Evolutionary conservation across 2,888 invertebrate species (phyloP), one percentile per base, ranked within the genome.

Genomic region (Boloria selene): DNA sequence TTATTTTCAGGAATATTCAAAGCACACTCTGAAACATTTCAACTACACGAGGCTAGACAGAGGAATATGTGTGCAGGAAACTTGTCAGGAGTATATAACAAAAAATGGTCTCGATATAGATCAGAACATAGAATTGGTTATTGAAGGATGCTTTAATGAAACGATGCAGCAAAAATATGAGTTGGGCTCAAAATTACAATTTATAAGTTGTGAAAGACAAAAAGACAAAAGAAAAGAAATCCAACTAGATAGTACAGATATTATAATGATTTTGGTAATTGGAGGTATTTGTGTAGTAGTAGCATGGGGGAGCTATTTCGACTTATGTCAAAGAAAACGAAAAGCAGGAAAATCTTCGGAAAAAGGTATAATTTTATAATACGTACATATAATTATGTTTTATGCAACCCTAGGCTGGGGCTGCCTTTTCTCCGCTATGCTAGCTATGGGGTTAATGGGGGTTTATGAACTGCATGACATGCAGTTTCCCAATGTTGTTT

Each of bases 1-100:
- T 47, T 49, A 0, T 47, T 58, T 59, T 17, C 22, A 59, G 59
- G 59, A 59, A 59, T 59, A 59, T 17, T 59, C 59, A 14, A 47
- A 59, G 26, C 26, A 16, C 14, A 59, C 0, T 3, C 26, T 17
- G 0, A 59, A 59, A 13, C 59, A 59, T 47, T 59, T 31, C 31
- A 59, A 59, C 4, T 59, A 59, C 14, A 17, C 59, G 31, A 59
- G 31, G 47, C 6, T 59, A 26, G 47, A 31, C 3, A 59, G 59
- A 31, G 59, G 59, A 1, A 17, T 59, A 49, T 59, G 59, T 31
- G 6, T 59, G 31, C 18, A 47, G 3, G 47, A 22, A 49, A 59
- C 59, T 31, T 59, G 59, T 38, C 31, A 16, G 1, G 31, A 59
- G 13, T 59, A 59, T 16, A 17, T 59, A n/a, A 13, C 44, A 13